phyloP scores from a whole-genome alignment of 1,140 invertebrate species.

The Aphaenogaster ashmeadi region DNA sequence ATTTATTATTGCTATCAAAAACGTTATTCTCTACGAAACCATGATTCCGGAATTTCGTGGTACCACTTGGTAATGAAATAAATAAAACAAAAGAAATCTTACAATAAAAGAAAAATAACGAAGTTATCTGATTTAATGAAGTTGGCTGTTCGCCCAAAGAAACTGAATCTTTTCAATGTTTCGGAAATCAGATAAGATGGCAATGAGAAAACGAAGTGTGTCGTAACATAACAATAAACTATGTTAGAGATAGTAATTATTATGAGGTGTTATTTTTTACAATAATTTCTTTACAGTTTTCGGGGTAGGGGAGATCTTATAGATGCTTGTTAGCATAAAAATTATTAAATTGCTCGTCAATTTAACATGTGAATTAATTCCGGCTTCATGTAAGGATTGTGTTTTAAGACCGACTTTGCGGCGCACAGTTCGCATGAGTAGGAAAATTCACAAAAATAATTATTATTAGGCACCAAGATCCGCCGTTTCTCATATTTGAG shows the following conservation, averaged over 20 bases:
- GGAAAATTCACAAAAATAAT: too few species aligned
- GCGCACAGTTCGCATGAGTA: too few species aligned
- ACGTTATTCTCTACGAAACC: background rate
- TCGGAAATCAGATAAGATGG: background rate
- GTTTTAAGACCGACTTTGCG: too few species aligned
- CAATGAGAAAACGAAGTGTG: background rate
- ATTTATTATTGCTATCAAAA: background rate
- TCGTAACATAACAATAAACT: background rate
- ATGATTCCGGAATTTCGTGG: background rate
- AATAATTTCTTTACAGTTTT: too few species aligned
- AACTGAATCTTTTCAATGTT: constrained; percentile 8
- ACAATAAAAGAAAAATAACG: background rate
- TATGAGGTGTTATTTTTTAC: too few species aligned
- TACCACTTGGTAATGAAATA: background rate
- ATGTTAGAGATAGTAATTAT: background rate
- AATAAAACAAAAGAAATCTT: background rate
- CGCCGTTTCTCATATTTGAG: too few species aligned
- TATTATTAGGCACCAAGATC: too few species aligned
- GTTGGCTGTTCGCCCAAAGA: background rate
- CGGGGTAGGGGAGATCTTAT: too few species aligned
- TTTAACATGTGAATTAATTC: too few species aligned
- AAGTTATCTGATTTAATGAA: constrained; percentile 12
- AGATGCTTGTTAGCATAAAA: too few species aligned
- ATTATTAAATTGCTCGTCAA: too few species aligned
- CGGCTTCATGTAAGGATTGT: too few species aligned